Percentiles rank a stretch among this genome's conserved stretches.
These are phyloP conservation scores for Phymorhynchus buccinoides DNA, from an alignment of 1,140 invertebrate species.

Conservation along the genomic window DNA sequence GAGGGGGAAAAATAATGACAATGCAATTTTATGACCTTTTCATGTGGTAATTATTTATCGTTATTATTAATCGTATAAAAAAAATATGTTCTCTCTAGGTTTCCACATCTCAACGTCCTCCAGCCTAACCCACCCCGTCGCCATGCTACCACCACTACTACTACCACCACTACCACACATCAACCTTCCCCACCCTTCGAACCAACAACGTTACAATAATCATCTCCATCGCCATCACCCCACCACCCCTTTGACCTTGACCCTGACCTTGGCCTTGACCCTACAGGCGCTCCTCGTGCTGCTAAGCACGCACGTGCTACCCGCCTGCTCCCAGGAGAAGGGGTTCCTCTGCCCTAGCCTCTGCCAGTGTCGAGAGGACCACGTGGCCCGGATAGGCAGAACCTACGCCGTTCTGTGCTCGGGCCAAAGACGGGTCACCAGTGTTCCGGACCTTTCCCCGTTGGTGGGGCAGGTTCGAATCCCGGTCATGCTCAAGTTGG, in stretches of 20 bases:
- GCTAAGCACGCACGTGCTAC: neutral
- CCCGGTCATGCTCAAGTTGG: constrained; percentile 36
- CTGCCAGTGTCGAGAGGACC: constrained; percentile 31
- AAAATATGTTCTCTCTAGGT: too few species aligned
- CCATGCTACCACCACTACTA: neutral
- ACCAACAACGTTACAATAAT: neutral
- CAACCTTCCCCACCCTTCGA: neutral
- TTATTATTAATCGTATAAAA: too few species aligned
- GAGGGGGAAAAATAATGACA: too few species aligned
- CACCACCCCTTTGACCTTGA: neutral
- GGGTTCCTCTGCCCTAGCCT: constrained; percentile 2
- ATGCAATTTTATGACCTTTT: too few species aligned
- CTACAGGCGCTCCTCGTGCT: neutral
- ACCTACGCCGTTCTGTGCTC: constrained; percentile 37
- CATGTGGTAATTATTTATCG: too few species aligned
- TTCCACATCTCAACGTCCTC: too few species aligned
- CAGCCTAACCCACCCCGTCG: too few species aligned
- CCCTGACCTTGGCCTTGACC: neutral
- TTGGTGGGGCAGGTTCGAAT: constrained; percentile 9
- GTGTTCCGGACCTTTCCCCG: constrained; percentile 13
- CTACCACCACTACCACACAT: neutral
- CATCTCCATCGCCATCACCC: neutral
- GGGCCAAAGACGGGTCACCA: neutral
- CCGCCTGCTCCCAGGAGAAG: neutral
- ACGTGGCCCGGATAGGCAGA: constrained; percentile 10